Base-by-base conservation (phyloP, 2,113 vertebrate genomes). In the Albula goreensis region DNA sequence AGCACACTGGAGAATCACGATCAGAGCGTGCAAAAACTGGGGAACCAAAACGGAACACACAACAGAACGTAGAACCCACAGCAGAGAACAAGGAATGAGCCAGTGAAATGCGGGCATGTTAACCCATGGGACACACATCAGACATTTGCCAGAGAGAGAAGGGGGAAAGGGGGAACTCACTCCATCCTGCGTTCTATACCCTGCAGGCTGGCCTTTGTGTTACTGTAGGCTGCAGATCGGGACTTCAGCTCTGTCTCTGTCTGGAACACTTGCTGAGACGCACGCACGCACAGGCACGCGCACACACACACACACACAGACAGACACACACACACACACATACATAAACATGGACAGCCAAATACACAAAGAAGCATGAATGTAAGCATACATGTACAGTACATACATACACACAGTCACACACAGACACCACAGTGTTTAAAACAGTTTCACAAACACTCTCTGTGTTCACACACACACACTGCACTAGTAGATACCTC, bases 241-340 rank as follows among this genome's bases (percentile, higher is more conserved):
- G 94, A 92, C 93, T 97, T 99, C 82, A 99, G 87, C 84, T 99
- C 98, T 2, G 91, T 49, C 88, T 98, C 97, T 78, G 97, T 96
- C 88, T 97, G 97, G 22, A 93, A 96, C 86, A 99, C 92, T 95
- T 99, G 97, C 98, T 99, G 85, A 80, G 90, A 88, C 86, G 53
- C 63, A 78, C 15, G 41, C 10, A 79, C 51, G 66, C 17, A 78
- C 56, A 85, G 80, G 15, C 50, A 60, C 78, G 51, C 31, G 88
- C 78, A 56, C 83, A 81, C 60, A 80, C 49, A 49, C 60, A 86
- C 50, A 83, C 13, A 82, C 8, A 10, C 12, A 13, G 87, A 81
- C 56, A 82, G 84, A 78, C 78, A 86, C 82, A 85, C 51, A 79
- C 79, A 66, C 81, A 78, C 80, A 87, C 25, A 85, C 10, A 85